Conservation (phyloP, 1,140 invertebrate genomes). For the Schmidtea mediterranea region DNA sequence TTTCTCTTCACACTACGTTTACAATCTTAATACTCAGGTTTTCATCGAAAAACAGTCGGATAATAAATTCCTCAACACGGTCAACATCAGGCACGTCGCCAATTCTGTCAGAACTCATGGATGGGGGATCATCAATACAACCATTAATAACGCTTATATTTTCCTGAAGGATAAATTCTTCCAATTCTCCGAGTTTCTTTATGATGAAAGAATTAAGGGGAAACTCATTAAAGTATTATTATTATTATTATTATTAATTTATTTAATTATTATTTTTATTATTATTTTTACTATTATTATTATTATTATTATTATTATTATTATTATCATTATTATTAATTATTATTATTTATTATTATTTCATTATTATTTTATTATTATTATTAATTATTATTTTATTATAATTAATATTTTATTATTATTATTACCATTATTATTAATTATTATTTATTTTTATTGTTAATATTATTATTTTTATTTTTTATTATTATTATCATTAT, state of each 20-base stretch:
- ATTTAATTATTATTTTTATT: background rate
- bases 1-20: slow-evolving; percentile 71
- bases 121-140: slow-evolving; percentile 84
- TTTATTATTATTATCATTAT: too few species aligned
- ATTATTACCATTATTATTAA: too few species aligned
- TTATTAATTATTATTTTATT: background rate
- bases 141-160: slow-evolving; percentile 82
- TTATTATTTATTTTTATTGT: too few species aligned
- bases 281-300: too few species aligned
- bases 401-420: too few species aligned
- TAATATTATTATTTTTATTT: too few species aligned
- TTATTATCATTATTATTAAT: too few species aligned
- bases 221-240: slow-evolving; percentile 41
- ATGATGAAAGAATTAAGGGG: slow-evolving; percentile 90
- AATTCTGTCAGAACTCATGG: slow-evolving; percentile 93
- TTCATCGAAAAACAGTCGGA: slow-evolving; percentile 69
- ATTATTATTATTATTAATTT: background rate
- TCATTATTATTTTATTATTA: background rate
- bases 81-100: slow-evolving; percentile 73
- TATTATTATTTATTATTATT: too few species aligned
- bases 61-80: slow-evolving; percentile 79
- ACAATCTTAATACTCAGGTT: slow-evolving; percentile 85
- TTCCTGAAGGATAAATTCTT: slow-evolving; percentile 75
- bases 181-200: slow-evolving; percentile 84
- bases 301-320: too few species aligned